A percentile compares a stretch with the other conserved stretches of the same genome.
Conservation (phyloP, 2,888 invertebrate genomes). For the Leuctra nigra region DNA sequence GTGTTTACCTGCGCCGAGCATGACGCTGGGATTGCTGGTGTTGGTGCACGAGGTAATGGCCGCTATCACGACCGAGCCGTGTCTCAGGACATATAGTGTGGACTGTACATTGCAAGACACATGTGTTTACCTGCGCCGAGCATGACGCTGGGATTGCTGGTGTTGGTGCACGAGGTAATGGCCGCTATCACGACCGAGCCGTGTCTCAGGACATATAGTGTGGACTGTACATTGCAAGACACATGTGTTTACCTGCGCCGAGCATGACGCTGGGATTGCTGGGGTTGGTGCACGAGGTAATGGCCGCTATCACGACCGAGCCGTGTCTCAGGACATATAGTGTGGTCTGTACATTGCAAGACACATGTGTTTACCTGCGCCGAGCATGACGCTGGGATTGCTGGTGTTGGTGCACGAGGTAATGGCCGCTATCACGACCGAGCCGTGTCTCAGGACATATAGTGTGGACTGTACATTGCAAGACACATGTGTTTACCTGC, state of each 20-base stretch:
- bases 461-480: too few species aligned
- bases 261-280: slow-evolving; percentile 98
- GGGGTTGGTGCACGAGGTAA: slow-evolving; percentile 97
- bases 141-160: slow-evolving; percentile 97
- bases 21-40: slow-evolving; percentile 96
- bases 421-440: slow-evolving; percentile 95
- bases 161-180: slow-evolving; percentile 97
- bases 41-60: slow-evolving; percentile 98
- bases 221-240: too few species aligned
- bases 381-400: slow-evolving; percentile 97
- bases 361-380: too few species aligned
- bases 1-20: slow-evolving; percentile 85
- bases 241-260: slow-evolving; percentile 86
- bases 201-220: slow-evolving; percentile 74
- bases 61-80: slow-evolving; percentile 94
- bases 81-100: slow-evolving; percentile 72
- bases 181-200: slow-evolving; percentile 96
- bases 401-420: slow-evolving; percentile 98
- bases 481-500: too few species aligned
- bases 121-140: slow-evolving; percentile 88
- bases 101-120: too few species aligned
- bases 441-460: slow-evolving; percentile 75
- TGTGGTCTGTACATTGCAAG: too few species aligned
- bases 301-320: slow-evolving; percentile 94
- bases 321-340: slow-evolving; percentile 82